Conservation (phyloP, 2,888 invertebrate genomes). For the Cancer borealis region DNA sequence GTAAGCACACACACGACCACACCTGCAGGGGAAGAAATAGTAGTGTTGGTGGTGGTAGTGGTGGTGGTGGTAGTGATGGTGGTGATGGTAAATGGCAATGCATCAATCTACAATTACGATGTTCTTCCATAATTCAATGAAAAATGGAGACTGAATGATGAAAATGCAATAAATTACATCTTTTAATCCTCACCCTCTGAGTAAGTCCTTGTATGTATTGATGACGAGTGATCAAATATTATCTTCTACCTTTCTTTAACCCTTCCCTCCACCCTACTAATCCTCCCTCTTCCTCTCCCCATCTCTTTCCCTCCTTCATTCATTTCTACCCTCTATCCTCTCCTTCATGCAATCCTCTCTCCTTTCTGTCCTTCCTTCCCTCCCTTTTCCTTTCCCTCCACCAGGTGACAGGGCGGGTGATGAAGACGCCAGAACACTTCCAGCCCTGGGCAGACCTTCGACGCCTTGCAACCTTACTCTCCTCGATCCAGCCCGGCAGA, state of each 20-base stretch:
- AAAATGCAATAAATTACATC: no score
- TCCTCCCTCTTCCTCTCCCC: not conserved
- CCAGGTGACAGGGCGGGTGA: constrained; percentile 48
- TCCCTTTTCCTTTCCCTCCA: no score
- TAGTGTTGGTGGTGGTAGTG: not conserved
- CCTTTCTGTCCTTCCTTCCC: not conserved
- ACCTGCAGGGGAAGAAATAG: not conserved
- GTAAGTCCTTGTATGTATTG: no score
- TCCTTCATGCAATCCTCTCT: no score
- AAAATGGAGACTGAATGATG: no score
- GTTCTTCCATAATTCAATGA: no score
- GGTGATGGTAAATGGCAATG: not conserved
- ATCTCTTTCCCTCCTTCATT: not conserved
- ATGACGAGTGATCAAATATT: no score
- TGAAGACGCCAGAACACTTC: constrained; percentile 35
- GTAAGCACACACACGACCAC: not conserved
- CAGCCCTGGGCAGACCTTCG: constrained; percentile 60
- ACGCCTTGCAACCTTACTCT: not conserved
- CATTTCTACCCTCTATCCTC: not conserved
- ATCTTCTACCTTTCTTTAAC: no score
- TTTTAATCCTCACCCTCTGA: no score
- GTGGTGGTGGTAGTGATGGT: constrained; percentile 40
- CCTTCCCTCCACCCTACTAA: no score
- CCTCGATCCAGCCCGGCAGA: constrained; percentile 54
- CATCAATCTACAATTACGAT: no score